Conservation (phyloP, 2,888 invertebrate species). For the Lithosia quadra region DNA sequence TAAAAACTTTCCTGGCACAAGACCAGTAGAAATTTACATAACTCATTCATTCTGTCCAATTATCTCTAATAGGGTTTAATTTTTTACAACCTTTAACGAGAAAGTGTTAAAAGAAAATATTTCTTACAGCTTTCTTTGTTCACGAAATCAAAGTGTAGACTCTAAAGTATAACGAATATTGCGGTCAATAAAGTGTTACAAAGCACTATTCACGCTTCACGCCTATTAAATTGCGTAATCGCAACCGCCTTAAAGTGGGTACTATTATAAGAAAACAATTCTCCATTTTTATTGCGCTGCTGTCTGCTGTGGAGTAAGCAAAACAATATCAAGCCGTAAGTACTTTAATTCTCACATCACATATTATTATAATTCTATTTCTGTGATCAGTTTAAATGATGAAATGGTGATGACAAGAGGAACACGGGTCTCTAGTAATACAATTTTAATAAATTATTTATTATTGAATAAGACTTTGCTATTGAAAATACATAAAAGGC, state of each 20-base stretch:
- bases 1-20: constrained; percentile 9
- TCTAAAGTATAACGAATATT: background rate
- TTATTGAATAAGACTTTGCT: too few species aligned
- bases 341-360: too few species aligned
- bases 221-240: too few species aligned
- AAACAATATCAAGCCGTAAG: too few species aligned
- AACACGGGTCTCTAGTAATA: too few species aligned
- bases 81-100: background rate
- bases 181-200: background rate
- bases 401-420: too few species aligned
- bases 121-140: background rate
- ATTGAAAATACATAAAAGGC: background rate
- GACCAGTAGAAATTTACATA: background rate
- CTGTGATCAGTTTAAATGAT: too few species aligned
- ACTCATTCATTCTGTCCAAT: background rate
- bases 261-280: background rate
- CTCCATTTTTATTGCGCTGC: background rate
- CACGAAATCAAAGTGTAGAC: background rate
- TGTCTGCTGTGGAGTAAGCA: background rate
- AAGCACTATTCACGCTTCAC: background rate
- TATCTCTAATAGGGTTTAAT: background rate
- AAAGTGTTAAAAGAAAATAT: background rate
- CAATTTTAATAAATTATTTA: too few species aligned
- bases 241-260: too few species aligned
- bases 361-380: too few species aligned